Evolutionary conservation across 2,797 vertebrate species (phyloP), one percentile per base, ranked within the genome.

Genomic region (Onychomys torridus): DNA sequence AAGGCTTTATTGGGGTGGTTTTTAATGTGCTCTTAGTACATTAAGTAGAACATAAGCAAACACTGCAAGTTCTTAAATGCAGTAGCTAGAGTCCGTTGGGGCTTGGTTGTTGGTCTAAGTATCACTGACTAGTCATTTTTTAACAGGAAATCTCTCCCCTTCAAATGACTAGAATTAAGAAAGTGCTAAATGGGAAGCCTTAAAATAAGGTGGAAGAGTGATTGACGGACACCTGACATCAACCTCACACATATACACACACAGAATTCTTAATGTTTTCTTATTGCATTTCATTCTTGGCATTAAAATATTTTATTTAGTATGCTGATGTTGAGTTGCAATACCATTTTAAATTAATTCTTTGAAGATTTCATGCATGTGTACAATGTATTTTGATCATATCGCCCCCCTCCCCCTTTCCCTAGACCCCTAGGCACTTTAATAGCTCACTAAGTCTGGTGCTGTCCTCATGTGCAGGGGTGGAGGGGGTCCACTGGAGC

Each of bases 271-370:
- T n/a, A 32, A 87, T 32, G 27, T 34, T 76, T 63, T 12, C 63
- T 77, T 82, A 19, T 69, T 91, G 92, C 32, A 43, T 97, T 92
- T 73, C 34, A n/a, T 55, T 78, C 19, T 73, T 75, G 49, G 63
- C 63, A 37, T 77, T 81, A 32, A 86, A 87, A 40, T 78, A 46
- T 81, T 43, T 85, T 69, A 23, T 69, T 17, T 71, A 32, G 32
- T 52, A 37, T 73, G 32, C 23, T 90, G 46, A 32, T 71, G 43
- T 78, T 32, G 11, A 89, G 43, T 89, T 65, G 69, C 65, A n/a
- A 59, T 61, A 46, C 5, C 25, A 77, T 32, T 77, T 77, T 77
- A 49, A 77, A 77, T 8, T 7, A 76, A 76, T 76, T 76, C 13
- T 75, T 75, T 77, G 75, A 49, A 49, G 14, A 32, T 17, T 77